Base-by-base conservation (phyloP, 2,888 invertebrate species). In the Liopterus haemorrhoidalis region DNA sequence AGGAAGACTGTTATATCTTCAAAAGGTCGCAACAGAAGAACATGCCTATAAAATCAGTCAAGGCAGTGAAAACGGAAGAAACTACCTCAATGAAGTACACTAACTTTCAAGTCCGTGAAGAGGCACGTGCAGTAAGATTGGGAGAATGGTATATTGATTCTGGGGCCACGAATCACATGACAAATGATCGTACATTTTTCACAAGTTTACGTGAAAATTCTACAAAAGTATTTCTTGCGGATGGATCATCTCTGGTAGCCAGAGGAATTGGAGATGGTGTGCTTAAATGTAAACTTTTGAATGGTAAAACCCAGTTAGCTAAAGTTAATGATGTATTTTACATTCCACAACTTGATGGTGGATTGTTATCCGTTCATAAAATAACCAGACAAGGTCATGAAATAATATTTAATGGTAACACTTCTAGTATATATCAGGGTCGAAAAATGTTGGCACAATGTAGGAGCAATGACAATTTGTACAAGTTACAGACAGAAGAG, bases 1-100 rank as follows among this genome's bases (percentile, higher is more conserved):
- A 39, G 28, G 39, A 27, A 5, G 39, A 39, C 28, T 39, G 11
- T 20, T 18, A 20, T 18, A 19, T 12, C 19, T 39, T 15, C 39
- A 39, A 28, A 18, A 20, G 18, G 19, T n/a, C 11, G n/a, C n/a
- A 39, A 8, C 39, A 39, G 28, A 27, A 27, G 8, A 27, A 39
- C 4, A 20, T 4, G 6, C 12, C 4, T 16, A 3, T 11, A 16
- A 16, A 35, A 19, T 18, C 19, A 35, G 35, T 21, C 2, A 35
- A 21, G 14, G 4, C 35, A 12, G 12, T n/a, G 16, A 5, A 4
- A 12, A n/a, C 19, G 21, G 32, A 16, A 8, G 18, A 32, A 9
- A 6, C 32, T 9, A 14, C 2, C 15, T 8, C 14, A 15, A 9
- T 15, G 6, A 9, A n/a, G 9, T 9, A n/a, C n/a, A 18, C 18